Evolutionary conservation across 1,140 invertebrate genomes (phyloP), one percentile per base, ranked within the genome.

Genomic region (Bilobella aurantiaca): DNA sequence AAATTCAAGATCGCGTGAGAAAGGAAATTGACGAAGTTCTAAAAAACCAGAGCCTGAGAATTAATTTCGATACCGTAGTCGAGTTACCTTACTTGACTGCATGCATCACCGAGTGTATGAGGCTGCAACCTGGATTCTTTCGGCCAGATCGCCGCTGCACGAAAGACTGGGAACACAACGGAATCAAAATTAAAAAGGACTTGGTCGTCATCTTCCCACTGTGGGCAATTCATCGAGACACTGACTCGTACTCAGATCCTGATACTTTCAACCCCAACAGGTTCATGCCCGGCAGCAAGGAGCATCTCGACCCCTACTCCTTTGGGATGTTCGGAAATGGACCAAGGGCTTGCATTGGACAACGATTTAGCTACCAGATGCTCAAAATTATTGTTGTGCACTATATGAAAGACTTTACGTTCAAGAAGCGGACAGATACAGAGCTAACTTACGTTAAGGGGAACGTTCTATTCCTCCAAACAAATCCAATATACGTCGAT

Each of bases 1-100:
- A 80, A 0, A 72, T 84, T 12, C 85, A 86, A 66, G 74, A 81
- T 8, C 80, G 78, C 58, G 66, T 86, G 1, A 74, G 79, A 34
- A 42, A 76, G 14, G 83, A 86, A 75, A 77, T 86, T 2, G 53
- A 74, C 16, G 28, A 69, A 3, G 76, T 75, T 2, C 65, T 77
- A 47, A 62, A 72, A 16, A 70, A 72, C 56, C 66, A 77, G 34
- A 65, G 34, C 8, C 68, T 71, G 12, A 31, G 74, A 56, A 66
- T 75, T 8, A 72, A 67, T 27, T 77, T 75, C 57, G 75, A 78
- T 18, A 69, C 68, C 12, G 47, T 78, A 12, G 47, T 64, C 12
- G 73, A 76, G 28, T 70, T 78, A 62, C n/a, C 42, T 5, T 63
- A 42, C 60, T 29, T 66, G n/a, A 62, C 12, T 16, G 65, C 65